These are phyloP conservation scores for Neelides sp. DNA, from an alignment of 1,140 invertebrate species.

Conservation along the genomic window DNA sequence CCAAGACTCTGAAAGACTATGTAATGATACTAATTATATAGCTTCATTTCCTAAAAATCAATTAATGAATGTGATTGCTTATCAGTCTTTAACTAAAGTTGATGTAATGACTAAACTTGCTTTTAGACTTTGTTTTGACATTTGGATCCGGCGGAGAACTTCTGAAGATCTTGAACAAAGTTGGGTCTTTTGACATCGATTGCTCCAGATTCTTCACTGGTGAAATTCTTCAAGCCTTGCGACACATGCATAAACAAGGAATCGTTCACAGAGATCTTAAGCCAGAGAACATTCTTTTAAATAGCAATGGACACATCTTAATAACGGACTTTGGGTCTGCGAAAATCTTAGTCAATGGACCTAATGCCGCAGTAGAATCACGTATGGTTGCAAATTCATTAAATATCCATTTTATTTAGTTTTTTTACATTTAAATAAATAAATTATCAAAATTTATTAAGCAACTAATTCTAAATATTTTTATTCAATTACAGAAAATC, in stretches of 20 bases:
- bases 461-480: too few relatives aligned
- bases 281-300: constrained; percentile 76
- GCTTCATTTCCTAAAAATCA: neutral
- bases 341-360: constrained; percentile 77
- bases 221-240: constrained; percentile 80
- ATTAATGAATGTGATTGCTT: constrained; percentile 12
- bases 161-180: constrained; percentile 76
- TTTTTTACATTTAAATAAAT: neutral
- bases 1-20: constrained; percentile 82
- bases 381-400: neutral
- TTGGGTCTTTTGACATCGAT: constrained; percentile 76
- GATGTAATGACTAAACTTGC: neutral
- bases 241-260: constrained; percentile 76
- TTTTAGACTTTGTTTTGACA: constrained; percentile 78
- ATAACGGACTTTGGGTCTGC: constrained; percentile 96
- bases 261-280: constrained; percentile 87
- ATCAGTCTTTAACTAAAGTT: constrained; percentile 1
- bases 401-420: neutral
- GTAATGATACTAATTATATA: constrained; percentile 38
- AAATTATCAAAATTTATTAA: too few relatives aligned
- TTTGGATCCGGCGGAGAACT: constrained; percentile 92
- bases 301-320: constrained; percentile 90
- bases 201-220: constrained; percentile 86
- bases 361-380: constrained; percentile 22
- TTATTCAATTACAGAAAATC: neutral